Evolutionary conservation across 2,797 vertebrate species (phyloP), one percentile per base, ranked within the genome.

Genomic region (Gadopsis marmoratus): DNA sequence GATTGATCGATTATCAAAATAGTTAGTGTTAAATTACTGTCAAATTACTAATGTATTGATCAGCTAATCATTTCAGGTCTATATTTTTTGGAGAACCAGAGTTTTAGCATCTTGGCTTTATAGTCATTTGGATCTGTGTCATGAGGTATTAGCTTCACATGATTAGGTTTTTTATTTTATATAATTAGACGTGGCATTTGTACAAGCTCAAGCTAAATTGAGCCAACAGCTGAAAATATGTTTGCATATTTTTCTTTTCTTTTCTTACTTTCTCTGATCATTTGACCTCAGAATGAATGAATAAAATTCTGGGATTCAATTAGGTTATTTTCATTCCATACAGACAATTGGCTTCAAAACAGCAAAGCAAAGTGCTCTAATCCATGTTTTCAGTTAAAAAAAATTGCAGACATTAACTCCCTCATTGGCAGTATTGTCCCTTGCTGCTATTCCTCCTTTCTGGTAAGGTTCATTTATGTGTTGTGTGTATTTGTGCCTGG

Each of bases 261-360:
- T 71, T 54, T 11, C n/a, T 12, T 29, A 10, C 29, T 47, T 31
- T 47, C 48, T 79, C 43, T 51, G 53, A 65, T 83, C 29, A n/a
- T 71, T 70, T 86, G 77, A 86, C 68, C 78, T 89, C 81, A 50
- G 11, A 61, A 53, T 69, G 35, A 54, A 76, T 53, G 64, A 23
- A 14, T 48, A 53, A 56, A 31, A 65, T 43, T 16, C 16, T 37
- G 43, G 9, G 43, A 54, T 78, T 74, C 47, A 63, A 48, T 79
- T 71, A 61, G 12, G 8, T 43, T 3, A 14, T 77, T 72, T 71
- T 53, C n/a, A 70, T 71, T 72, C 43, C 12, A 29, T 43, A 37
- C 69, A 54, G 54, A 71, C 12, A 37, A 37, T 41, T 81, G 66
- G 64, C 69, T 70, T 77, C 10, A 55, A 29, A 83, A 62, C 62